A percentile compares a stretch with the other conserved stretches of the same genome.
Evolutionary conservation across 2,797 vertebrate species (phyloP).

Genomic region (Champsocephalus esox): DNA sequence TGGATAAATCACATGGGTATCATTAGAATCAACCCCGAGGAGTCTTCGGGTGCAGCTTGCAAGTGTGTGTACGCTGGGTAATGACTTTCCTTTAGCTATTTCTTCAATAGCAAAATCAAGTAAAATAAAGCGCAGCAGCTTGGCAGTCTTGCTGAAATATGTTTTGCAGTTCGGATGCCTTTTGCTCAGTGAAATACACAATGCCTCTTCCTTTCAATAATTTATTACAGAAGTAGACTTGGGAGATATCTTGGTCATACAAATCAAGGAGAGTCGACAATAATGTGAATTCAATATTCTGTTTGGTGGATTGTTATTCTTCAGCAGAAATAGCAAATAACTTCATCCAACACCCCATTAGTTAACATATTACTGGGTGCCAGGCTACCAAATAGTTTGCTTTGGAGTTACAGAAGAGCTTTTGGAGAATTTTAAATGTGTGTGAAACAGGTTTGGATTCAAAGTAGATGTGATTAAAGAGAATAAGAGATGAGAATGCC

Average conservation of each 20-base stretch:
- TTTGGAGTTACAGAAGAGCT: constrained; percentile 50
- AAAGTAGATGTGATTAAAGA: constrained; percentile 75
- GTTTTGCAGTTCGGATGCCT: constrained; percentile 22
- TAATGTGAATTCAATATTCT: constrained; percentile 49
- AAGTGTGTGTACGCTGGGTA: constrained; percentile 43
- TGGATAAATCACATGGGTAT: constrained; percentile 75
- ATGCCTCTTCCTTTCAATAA: constrained; percentile 40
- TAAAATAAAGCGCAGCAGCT: constrained; percentile 39
- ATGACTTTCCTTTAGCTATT: constrained; percentile 61
- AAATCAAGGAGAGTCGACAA: constrained; percentile 34
- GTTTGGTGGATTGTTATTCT: constrained; percentile 55
- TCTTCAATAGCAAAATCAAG: constrained; percentile 54
- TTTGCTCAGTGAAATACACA: constrained; percentile 30
- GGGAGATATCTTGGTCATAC: constrained; percentile 40
- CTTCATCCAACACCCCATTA: constrained; percentile 60
- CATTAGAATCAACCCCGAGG: constrained; percentile 73
- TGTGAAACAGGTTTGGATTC: constrained; percentile 67
- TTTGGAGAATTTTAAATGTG: constrained; percentile 61
- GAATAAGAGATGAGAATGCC: constrained; percentile 74
- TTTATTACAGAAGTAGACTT: constrained; percentile 38
- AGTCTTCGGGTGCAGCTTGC: constrained; percentile 36
- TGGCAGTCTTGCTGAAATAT: constrained; percentile 29
- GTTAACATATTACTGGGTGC: constrained; percentile 57
- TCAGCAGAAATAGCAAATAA: constrained; percentile 57
- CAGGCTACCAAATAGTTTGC: constrained; percentile 61